Evolutionary conservation across 2,888 invertebrate genomes (phyloP).

Genomic region (Noctuana brunneofusca): DNA sequence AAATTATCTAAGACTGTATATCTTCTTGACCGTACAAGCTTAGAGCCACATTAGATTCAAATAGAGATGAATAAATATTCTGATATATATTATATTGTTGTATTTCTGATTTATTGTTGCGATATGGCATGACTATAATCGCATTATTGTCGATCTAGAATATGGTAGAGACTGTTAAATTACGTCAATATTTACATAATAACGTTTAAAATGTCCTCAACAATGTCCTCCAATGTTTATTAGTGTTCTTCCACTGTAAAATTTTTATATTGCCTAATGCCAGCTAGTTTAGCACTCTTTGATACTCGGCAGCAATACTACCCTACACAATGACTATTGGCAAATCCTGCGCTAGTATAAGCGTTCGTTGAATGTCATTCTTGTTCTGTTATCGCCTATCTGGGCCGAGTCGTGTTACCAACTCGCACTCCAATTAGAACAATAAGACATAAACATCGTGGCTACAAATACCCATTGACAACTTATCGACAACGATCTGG

Average conservation of each 20-base stretch:
- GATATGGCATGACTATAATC: too few relatives aligned
- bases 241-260: not conserved
- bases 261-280: not conserved
- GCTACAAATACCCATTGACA: constrained; percentile 25
- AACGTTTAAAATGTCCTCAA: too few relatives aligned
- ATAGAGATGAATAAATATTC: too few relatives aligned
- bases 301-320: not conserved
- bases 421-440: constrained; percentile 32
- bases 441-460: constrained; percentile 33
- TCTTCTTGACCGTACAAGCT: too few relatives aligned
- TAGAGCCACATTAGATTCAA: too few relatives aligned
- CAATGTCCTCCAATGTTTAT: not conserved
- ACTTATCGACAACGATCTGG: constrained; percentile 24
- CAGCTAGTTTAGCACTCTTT: not conserved
- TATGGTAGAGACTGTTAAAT: too few relatives aligned
- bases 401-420: constrained; percentile 18
- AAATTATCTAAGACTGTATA: not conserved
- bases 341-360: constrained; percentile 9
- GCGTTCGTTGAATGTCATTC: constrained; percentile 32
- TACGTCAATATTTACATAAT: too few relatives aligned
- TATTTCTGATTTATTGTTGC: too few relatives aligned
- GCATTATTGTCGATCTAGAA: too few relatives aligned
- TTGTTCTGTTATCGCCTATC: constrained; percentile 30
- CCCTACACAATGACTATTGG: not conserved
- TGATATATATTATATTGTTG: too few relatives aligned